A percentile compares a stretch with the other conserved stretches of the same genome.
phyloP scores from a whole-genome alignment of 2,113 vertebrate species.

The Sylvilagus bachmani region DNA sequence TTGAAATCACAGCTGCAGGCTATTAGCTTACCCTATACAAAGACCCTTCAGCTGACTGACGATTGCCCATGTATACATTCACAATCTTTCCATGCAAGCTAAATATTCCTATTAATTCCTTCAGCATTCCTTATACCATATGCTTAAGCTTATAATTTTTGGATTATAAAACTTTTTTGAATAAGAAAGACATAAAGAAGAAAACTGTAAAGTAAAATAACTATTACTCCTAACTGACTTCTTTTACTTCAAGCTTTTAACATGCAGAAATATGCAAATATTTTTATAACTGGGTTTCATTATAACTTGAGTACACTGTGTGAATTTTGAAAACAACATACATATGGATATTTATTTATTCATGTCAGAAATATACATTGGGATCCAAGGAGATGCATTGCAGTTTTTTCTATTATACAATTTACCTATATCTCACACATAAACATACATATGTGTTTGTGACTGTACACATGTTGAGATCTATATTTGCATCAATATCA shows the following conservation, averaged over 20 bases:
- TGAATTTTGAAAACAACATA: conserved; percentile 27
- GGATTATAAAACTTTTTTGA: conserved; percentile 6
- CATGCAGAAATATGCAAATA: not conserved
- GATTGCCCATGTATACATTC: not conserved
- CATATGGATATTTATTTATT: not conserved
- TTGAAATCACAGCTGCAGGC: not conserved
- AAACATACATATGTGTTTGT: not conserved
- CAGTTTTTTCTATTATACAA: not conserved
- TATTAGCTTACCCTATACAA: not conserved
- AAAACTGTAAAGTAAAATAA: conserved; percentile 12
- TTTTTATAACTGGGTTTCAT: conserved; percentile 1
- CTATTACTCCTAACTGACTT: not conserved
- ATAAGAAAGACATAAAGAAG: not conserved
- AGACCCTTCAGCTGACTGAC: not conserved
- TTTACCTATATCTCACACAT: not conserved
- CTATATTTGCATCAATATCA: not conserved
- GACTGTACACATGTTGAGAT: not conserved
- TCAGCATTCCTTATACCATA: not conserved
- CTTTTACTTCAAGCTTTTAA: conserved; percentile 4
- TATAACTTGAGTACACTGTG: not conserved
- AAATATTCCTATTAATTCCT: not conserved
- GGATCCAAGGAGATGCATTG: not conserved
- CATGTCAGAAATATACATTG: not conserved
- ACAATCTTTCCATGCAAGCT: not conserved
- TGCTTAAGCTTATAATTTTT: not conserved